Evolutionary conservation across 2,888 invertebrate species (phyloP), one percentile per base, ranked within the genome.

Genomic region (Macrophya annulata): DNA sequence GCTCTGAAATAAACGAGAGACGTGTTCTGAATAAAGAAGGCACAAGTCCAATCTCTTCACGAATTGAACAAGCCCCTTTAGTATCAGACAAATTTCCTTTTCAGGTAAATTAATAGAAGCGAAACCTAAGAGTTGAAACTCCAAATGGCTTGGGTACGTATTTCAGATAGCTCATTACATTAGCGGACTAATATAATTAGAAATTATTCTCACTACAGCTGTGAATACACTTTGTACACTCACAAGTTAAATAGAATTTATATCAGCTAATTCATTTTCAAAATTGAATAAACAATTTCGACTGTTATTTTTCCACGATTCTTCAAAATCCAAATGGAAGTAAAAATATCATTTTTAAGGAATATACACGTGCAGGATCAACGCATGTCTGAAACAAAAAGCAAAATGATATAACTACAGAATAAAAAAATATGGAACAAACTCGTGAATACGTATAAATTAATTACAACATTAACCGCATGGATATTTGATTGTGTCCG

Each of bases 1-100:
- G 62, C 81, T 37, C 43, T 40, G 62, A 81, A 81, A 81, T 81
- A 62, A 62, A 81, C 81, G 81, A 12, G 43, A 5, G 62, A 77
- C 51, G 77, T 48, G 48, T 77, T 31, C 3, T 37, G 77, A 77
- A 59, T 81, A n/a, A 43, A 10, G n/a, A 59, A 17, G 62, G 43
- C 81, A 43, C 62, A 37, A 81, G 40, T 81, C 81, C 62, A 62
- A 81, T 65, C 40, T 43, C 21, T 59, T 15, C 21, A 10, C 21
- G 40, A 21, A 65, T 45, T 6, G n/a, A 25, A 12, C 62, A n/a
- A 45, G 48, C 40, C 65, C 81, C 62, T 62, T n/a, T 59, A 17
- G 21, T 10, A 43, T 25, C 43, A 65, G 12, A 62, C 43, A 81
- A 81, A 62, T 43, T n/a, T 62, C 31, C 43, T 81, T 81, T 40